Base-by-base conservation (phyloP, 2,113 vertebrate species). In the Saimiri boliviensis region DNA sequence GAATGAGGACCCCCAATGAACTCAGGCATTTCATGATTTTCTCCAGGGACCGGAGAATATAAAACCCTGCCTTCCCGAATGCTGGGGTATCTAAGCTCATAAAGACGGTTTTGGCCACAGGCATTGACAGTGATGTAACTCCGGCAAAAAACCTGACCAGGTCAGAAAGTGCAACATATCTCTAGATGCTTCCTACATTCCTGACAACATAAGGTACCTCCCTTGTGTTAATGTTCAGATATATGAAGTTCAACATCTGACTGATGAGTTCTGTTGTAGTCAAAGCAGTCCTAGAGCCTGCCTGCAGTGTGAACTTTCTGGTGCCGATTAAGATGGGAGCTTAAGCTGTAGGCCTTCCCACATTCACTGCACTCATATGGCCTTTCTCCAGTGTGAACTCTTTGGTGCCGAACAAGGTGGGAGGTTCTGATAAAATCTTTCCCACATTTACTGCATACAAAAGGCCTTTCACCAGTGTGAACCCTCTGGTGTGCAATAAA, bases 381-480 rank as follows among this genome's bases (percentile, higher is more conserved):
- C 71, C 95, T 96, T 86, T 98, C 97, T 82, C 97, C 97, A 77
- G 97, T 96, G 66, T 97, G 97, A 35, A 95, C 97, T 74, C 66
- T 97, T 71, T 96, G 95, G 56, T 98, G 97, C 30, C 92, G 91
- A 73, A 96, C 97, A 56, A 97, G 97, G 71, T 97, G 97, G 35
- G 97, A 98, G 19, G 97, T 98, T 73, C 96, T 84, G 63, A 96
- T 96, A 58, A 98, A 97, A 66, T 97, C 97, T 45, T 97, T 97
- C 49, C 97, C 97, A 70, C 97, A 97, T 35, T 86, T 95, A 66
- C 95, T 93, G 68, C 97, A 97, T 40, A 98, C 97, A 86, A 97
- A 98, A 91, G 97, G 97, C 79, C 97, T 95, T 63, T 98, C 97
- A 45, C 97, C 97, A 10, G 97, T 98, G 74, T 97, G 95, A 93